Base-by-base conservation (phyloP, 2,797 vertebrate species). In the Phoeniculus purpureus region DNA sequence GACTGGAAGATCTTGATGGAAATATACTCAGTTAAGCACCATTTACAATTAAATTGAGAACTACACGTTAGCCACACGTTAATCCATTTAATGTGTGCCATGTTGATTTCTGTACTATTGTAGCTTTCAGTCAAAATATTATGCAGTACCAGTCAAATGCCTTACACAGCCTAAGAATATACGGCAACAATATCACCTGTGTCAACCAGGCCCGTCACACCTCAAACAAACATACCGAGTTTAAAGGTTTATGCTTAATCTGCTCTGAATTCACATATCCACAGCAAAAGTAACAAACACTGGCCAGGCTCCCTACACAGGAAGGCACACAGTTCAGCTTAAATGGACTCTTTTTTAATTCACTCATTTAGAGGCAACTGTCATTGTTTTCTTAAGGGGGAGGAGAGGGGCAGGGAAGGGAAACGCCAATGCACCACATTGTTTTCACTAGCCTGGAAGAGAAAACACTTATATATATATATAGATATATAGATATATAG, bases 301-400 rank as follows among this genome's bases (percentile, higher is more conserved):
- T 89, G 90, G 86, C 90, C 87, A 87, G 78, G 88, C 72, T 92
- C 87, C 87, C 85, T 76, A 92, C 88, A 95, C 71, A 96, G 94
- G 94, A 95, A 96, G 92, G 93, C 89, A 97, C 94, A 92, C 86
- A 90, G 86, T 61, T 94, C 96, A 89, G 92, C 91, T 97, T 93
- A 93, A 95, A 94, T 94, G 92, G 94, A 96, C 93, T 97, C 79
- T 93, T 58, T 83, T 97, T 97, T 96, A 97, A 96, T 97, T 97
- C 88, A 96, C 93, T 97, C 95, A 92, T 70, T 96, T 94, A 94
- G 89, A 96, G 96, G 95, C 91, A 97, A 95, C 64, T 96, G 92
- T 81, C 94, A 94, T 87, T 96, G 95, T 89, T 96, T 96, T 89
- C 92, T 74, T 65, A 75, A 75, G 74, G 87, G 81, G 72, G 48